A percentile compares a stretch with the other conserved stretches of the same genome.
phyloP scores from a whole-genome alignment of 2,113 vertebrate genomes.

The Leucosticte australis region DNA sequence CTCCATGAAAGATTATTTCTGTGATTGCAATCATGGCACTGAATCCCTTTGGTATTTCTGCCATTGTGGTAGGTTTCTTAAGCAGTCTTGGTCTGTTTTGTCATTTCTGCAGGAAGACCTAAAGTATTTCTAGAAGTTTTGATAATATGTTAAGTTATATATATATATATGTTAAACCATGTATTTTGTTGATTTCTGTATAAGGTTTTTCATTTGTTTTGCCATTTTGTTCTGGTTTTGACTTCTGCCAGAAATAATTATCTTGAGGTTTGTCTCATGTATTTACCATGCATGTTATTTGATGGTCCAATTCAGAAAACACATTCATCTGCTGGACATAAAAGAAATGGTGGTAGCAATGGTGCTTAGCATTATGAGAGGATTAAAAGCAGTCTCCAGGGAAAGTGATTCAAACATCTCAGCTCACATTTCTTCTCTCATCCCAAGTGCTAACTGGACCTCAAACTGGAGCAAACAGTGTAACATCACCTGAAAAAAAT shows the following conservation, averaged over 20 bases:
- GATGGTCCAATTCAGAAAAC: background rate
- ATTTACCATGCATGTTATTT: background rate
- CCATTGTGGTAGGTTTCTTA: background rate
- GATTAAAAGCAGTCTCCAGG: background rate
- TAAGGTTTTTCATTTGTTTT: background rate
- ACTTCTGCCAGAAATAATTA: background rate
- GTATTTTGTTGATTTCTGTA: background rate
- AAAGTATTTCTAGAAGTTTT: background rate
- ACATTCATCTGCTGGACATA: background rate
- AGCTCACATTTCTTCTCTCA: background rate
- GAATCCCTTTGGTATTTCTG: background rate
- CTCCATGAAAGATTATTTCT: background rate
- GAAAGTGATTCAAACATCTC: background rate
- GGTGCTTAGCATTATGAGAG: background rate
- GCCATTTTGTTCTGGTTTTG: background rate
- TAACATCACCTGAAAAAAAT: background rate
- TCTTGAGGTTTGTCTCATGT: background rate
- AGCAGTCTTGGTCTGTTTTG: background rate
- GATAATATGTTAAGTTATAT: background rate
- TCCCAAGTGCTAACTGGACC: conserved; percentile 16
- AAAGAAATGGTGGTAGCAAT: background rate
- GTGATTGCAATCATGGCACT: background rate
- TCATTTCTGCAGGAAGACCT: background rate
- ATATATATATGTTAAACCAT: background rate
- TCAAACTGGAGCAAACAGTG: background rate